Base-by-base conservation (phyloP, 2,797 vertebrate genomes). In the Bryconaethiops microstoma region DNA sequence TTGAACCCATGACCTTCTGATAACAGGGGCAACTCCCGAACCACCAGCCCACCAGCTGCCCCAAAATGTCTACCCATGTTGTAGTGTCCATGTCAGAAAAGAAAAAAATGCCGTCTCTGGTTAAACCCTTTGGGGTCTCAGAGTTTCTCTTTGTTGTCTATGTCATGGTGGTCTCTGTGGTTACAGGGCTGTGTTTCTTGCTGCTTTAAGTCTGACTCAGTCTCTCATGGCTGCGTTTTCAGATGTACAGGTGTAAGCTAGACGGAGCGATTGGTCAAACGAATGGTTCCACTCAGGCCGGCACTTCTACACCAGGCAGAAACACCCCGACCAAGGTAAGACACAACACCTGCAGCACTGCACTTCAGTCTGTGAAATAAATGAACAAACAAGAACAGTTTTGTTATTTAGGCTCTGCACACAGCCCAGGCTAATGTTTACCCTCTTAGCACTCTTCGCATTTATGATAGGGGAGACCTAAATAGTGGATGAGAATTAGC, bases 231-330 rank as follows among this genome's bases (percentile, higher is more conserved):
- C 77, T 83, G 59, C 78, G 35, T 76, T 81, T 42, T 62, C 84
- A 98, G 97, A 92, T 97, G 74, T 93, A 94, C 78, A 96, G 95
- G 82, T 95, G 95, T 74, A 97, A 94, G 89, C 91, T 93, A 7
- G 97, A 97, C 2, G 90, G 91, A 0, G 93, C 94, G 54, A 84
- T 89, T 1, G 87, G 91, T 68, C 91, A 92, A 79, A 87, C 89
- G 0, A 91, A 91, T 8, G 93, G 82, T n/a, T 59, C 93, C 6
- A 91, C 93, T 0, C 93, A 94, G 69, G 93, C 94, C 87, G 92
- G 90, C 4, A 84, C 92, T 21, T 86, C 91, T 0, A 39, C 92
- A 76, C 90, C 96, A 83, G 96, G 96, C n/a, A 95, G 92, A 83
- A 95, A 92, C 82, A 89, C 94, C 6, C 94, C 95, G 0, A 90